Evolutionary conservation across 1,140 invertebrate genomes (phyloP).

Genomic region (Drosophila dunni): DNA sequence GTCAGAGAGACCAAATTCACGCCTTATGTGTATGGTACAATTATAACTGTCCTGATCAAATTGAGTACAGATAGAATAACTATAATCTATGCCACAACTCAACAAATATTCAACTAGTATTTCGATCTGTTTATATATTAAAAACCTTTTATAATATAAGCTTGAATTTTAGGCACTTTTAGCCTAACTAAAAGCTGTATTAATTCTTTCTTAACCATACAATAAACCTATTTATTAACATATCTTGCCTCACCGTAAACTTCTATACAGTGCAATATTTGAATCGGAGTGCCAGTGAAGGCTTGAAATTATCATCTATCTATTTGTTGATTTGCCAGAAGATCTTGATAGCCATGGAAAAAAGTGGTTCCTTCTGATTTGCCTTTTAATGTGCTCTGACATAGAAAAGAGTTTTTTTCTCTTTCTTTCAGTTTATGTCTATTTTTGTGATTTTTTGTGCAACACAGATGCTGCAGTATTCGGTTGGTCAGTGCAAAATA

Average conservation of each 20-base stretch:
- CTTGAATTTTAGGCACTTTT: too few relatives aligned
- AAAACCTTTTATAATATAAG: too few relatives aligned
- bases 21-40: too few relatives aligned
- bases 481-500: conserved; percentile 66
- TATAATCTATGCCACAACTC: too few relatives aligned
- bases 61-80: too few relatives aligned
- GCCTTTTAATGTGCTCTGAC: conserved; percentile 34
- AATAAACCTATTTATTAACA: not conserved
- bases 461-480: conserved; percentile 21
- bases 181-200: not conserved
- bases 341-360: conserved; percentile 25
- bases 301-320: conserved; percentile 25
- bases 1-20: too few relatives aligned
- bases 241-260: not conserved
- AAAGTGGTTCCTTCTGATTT: conserved; percentile 1
- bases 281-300: conserved; percentile 23
- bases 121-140: too few relatives aligned
- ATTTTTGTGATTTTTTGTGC: conserved; percentile 24
- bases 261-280: not conserved
- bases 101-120: too few relatives aligned
- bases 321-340: conserved; percentile 11
- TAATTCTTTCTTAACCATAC: not conserved
- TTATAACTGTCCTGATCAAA: too few relatives aligned
- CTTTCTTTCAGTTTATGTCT: conserved; percentile 29
- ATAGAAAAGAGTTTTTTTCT: not conserved